Evolutionary conservation across 1,140 invertebrate species (phyloP).

Genomic region (Probaryconus sp.): DNA sequence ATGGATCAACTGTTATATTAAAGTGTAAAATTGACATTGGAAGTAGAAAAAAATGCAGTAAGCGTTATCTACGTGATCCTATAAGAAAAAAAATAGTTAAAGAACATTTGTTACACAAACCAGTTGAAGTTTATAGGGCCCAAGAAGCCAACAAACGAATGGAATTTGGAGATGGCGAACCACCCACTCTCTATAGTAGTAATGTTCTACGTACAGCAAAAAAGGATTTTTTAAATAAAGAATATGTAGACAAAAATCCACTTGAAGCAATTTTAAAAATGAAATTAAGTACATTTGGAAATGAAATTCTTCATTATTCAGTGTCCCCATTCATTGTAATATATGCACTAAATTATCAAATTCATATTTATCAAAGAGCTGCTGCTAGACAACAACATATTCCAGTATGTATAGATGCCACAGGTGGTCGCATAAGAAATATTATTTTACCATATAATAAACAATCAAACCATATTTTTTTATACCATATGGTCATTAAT

Average conservation of each 20-base stretch:
- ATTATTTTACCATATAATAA: not conserved
- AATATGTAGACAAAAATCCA: constrained; percentile 14
- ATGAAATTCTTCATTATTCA: constrained; percentile 1
- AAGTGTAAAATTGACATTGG: not conserved
- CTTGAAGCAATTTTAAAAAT: constrained; percentile 17
- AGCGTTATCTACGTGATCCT: constrained; percentile 9
- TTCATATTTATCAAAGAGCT: not conserved
- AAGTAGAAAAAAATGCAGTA: constrained; percentile 17
- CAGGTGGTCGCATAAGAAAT: not conserved
- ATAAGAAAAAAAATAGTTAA: not conserved
- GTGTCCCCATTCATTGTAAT: not conserved
- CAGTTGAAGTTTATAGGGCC: not conserved
- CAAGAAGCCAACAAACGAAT: constrained; percentile 3
- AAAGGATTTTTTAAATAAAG: not conserved
- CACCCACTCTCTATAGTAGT: not conserved
- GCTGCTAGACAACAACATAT: too few relatives aligned
- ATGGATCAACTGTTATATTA: not conserved
- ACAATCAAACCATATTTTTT: not conserved
- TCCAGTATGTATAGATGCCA: not conserved
- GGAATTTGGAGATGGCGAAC: constrained; percentile 1
- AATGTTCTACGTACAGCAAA: constrained; percentile 17
- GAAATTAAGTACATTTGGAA: not conserved
- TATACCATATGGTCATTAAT: not conserved
- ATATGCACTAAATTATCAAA: not conserved
- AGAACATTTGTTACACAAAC: not conserved